Evolutionary conservation across 2,797 vertebrate species (phyloP), one percentile per base, ranked within the genome.

Genomic region (Sandelia bainsii): DNA sequence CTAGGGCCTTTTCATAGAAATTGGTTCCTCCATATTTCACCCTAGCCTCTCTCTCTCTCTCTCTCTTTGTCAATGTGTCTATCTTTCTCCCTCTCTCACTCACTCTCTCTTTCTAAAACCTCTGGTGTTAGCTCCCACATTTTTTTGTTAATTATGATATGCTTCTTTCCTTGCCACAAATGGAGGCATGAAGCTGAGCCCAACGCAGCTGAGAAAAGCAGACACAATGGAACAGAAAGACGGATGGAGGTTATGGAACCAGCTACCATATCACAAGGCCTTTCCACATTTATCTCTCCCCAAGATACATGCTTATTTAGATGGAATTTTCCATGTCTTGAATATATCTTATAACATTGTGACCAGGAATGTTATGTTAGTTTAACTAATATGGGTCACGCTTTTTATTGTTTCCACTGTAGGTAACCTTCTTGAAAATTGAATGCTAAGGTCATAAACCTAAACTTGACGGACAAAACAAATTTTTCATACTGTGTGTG

Each of bases 1-100:
- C 92, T 93, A 94, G 94, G 94, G 93, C 89, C 89, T 91, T 91
- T 92, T 93, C 89, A 93, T 90, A 93, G 93, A 93, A 95, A 93
- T 91, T 89, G 90, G 88, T 87, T 92, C 88, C 87, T 91, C 82
- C 88, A 86, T 87, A 89, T 91, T 90, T 89, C 87, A 83, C 86
- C 84, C 81, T 32, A 50, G 79, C 71, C 54, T 80, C 78, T 79
- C 62, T 40, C 69, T 73, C 78, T 59, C 62, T 74, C 52, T 72
- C 64, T 68, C 40, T 80, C 69, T 83, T 75, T 84, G 70, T 77
- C 65, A 71, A 60, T 64, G 51, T 80, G 65, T 79, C 80, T 80
- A 34, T 85, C 69, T 68, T 56, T 75, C 51, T 54, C 37, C 54
- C 52, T 45, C 69, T 62, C 64, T 52, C 72, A 40, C 66, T 56